These are phyloP conservation scores for Halcyon malimbica DNA, from an alignment of 2,113 vertebrate species.

Conservation along the genomic window DNA sequence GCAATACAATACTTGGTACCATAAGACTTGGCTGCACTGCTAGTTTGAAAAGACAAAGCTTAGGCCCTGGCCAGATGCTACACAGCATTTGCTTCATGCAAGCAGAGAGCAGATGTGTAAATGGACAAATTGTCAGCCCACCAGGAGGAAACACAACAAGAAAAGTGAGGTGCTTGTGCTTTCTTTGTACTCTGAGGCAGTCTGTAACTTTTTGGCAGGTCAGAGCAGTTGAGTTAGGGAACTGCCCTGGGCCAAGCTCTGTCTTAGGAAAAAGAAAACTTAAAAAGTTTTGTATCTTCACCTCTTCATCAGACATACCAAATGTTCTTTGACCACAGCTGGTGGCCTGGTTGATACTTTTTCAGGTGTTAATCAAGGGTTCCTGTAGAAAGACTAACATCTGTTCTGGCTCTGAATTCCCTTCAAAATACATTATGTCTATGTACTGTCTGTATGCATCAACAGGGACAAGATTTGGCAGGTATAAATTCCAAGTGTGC, in stretches of 20 bases:
- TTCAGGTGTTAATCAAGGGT: not conserved
- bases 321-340: not conserved
- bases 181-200: no score
- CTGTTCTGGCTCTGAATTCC: not conserved
- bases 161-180: not conserved
- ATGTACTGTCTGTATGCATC: rapidly evolving
- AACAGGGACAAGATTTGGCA: rapidly evolving
- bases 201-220: not conserved
- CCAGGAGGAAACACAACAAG: not conserved
- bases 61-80: not conserved
- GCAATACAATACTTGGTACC: not conserved
- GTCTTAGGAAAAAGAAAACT: not conserved
- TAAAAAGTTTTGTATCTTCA: not conserved
- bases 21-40: not conserved
- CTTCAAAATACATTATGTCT: not conserved
- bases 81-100: not conserved
- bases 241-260: not conserved
- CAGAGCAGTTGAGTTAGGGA: rapidly evolving
- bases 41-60: not conserved
- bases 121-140: not conserved
- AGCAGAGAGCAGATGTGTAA: not conserved
- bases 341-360: not conserved
- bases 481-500: not conserved
- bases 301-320: not conserved
- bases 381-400: not conserved